Conservation (phyloP, 2,113 vertebrate species). For the Mobula hypostoma region DNA sequence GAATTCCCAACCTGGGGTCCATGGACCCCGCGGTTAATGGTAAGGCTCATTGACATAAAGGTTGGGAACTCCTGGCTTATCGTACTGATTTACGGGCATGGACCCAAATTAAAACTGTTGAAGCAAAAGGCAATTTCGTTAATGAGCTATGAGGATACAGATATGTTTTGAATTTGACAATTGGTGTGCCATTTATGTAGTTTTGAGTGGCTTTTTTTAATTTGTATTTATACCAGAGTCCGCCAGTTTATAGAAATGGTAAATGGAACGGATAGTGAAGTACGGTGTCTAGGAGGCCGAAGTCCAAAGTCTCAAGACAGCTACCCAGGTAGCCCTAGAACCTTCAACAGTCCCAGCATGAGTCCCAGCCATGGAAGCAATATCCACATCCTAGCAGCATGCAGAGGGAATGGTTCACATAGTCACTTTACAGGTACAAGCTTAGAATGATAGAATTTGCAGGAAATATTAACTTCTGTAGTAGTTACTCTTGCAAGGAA, state of each 20-base stretch:
- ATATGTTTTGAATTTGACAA: neutral
- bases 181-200: neutral
- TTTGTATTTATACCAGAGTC: slow-evolving; percentile 61
- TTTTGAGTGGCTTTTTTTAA: neutral
- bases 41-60: neutral
- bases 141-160: neutral
- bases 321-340: slow-evolving; percentile 82
- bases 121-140: neutral
- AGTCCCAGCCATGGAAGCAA: slow-evolving; percentile 68
- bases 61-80: too few relatives aligned
- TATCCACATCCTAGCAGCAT: slow-evolving; percentile 61
- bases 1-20: too few relatives aligned
- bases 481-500: neutral
- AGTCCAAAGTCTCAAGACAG: slow-evolving; percentile 98
- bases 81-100: neutral
- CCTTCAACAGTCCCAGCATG: slow-evolving; percentile 85
- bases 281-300: slow-evolving; percentile 88
- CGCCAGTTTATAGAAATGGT: slow-evolving; percentile 99
- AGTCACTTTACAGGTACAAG: slow-evolving; percentile 69
- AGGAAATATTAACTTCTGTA: neutral
- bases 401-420: slow-evolving; percentile 76
- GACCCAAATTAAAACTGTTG: neutral
- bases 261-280: slow-evolving; percentile 97
- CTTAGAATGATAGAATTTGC: neutral
- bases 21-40: too few relatives aligned